Percentiles rank a stretch among this genome's conserved stretches.
These are phyloP conservation scores for Drosophila seclusa DNA, from an alignment of 2,888 invertebrate species.

Conservation along the genomic window DNA sequence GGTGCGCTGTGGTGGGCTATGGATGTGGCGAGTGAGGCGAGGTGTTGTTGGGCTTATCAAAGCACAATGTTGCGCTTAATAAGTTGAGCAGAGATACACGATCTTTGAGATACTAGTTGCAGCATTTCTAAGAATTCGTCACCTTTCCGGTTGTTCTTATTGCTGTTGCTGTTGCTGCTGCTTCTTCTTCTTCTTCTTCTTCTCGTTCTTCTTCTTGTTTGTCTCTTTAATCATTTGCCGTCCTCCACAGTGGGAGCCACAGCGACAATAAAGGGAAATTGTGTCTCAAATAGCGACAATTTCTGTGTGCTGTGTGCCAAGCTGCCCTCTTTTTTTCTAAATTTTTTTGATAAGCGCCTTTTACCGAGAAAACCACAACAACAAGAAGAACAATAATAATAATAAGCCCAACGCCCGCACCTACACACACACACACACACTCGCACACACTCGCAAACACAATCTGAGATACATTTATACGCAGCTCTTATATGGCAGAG, in stretches of 20 bases:
- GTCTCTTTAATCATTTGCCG: conserved; percentile 72
- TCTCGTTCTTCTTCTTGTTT: conserved; percentile 11
- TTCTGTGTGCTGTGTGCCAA: conserved; percentile 33
- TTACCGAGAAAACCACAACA: conserved; percentile 50
- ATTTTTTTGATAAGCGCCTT: conserved; percentile 59
- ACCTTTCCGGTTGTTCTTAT: conserved; percentile 55
- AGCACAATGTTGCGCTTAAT: conserved; percentile 33
- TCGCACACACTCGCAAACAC: conserved; percentile 3
- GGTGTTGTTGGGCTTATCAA: conserved; percentile 24
- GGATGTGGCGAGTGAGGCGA: background rate
- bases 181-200: conserved; percentile 6
- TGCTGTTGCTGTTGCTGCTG: background rate
- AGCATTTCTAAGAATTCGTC: conserved; percentile 58
- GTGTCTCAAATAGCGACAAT: conserved; percentile 15
- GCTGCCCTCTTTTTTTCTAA: conserved; percentile 44
- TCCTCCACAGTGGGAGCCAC: conserved; percentile 35
- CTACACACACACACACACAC: conserved; percentile 57
- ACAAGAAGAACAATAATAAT: conserved; percentile 35
- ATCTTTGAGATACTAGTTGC: conserved; percentile 46
- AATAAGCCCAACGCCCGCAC: conserved; percentile 71
- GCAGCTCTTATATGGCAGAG: conserved; percentile 50
- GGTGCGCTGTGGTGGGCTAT: background rate
- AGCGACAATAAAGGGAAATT: conserved; percentile 42
- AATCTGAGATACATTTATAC: conserved; percentile 50
- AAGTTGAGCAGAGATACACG: conserved; percentile 41